These are phyloP conservation scores for Novumbra hubbsi DNA, from an alignment of 2,797 vertebrate genomes.

Conservation along the genomic window DNA sequence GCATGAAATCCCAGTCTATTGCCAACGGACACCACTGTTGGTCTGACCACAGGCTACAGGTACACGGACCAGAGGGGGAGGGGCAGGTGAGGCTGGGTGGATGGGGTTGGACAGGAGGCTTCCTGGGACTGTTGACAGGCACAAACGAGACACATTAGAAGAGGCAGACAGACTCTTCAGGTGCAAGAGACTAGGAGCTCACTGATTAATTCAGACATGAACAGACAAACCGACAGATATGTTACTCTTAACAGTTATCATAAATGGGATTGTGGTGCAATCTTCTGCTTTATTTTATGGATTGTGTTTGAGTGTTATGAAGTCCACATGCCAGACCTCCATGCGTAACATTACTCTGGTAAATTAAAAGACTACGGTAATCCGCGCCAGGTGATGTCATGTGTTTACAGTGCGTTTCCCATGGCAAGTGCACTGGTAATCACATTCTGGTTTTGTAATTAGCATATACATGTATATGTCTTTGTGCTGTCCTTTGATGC, in stretches of 20 bases:
- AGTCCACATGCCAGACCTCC: too few species aligned
- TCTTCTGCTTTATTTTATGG: too few species aligned
- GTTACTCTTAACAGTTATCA: background rate
- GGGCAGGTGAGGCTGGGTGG: conserved; percentile 23
- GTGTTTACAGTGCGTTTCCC: background rate
- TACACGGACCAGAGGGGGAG: conserved; percentile 60
- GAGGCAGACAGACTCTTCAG: conserved; percentile 62
- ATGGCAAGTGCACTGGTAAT: background rate
- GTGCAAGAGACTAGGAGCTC: conserved; percentile 40
- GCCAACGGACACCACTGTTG: conserved; percentile 59
- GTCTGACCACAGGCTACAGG: conserved; percentile 53
- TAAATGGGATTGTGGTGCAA: too few species aligned
- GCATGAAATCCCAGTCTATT: conserved; percentile 50
- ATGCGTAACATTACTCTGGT: background rate
- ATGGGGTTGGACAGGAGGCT: conserved; percentile 36
- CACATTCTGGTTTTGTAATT: background rate
- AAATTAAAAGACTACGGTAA: background rate
- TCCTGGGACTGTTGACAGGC: conserved; percentile 73
- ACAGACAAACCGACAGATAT: background rate
- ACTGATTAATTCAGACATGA: background rate
- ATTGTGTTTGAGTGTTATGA: too few species aligned
- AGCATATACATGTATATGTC: background rate
- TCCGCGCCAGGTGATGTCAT: background rate
- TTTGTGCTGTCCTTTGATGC: background rate
- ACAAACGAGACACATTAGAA: conserved; percentile 47